Percentiles rank a stretch among this genome's conserved stretches.
Evolutionary conservation across 2,113 vertebrate species (phyloP).

Genomic region (Elgaria multicarinata): DNA sequence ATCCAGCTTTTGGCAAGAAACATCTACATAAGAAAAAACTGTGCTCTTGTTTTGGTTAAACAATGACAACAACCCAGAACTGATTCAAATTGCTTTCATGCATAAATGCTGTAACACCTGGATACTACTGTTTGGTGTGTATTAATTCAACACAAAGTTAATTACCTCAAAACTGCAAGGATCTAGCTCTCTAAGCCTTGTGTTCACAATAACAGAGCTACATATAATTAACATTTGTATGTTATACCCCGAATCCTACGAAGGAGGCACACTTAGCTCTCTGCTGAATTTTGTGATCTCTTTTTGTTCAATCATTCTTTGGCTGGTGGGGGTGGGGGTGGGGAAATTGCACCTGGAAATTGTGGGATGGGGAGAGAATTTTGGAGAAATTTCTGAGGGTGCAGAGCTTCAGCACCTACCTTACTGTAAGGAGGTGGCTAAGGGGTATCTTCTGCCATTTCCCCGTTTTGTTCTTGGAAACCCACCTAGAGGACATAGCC

Average conservation of each 20-base stretch:
- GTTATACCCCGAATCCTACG: not conserved
- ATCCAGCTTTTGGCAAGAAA: not conserved
- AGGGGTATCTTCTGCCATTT: too few species aligned
- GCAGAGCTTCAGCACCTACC: too few species aligned
- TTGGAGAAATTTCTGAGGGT: too few species aligned
- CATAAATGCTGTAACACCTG: conserved; percentile 3
- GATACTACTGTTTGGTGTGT: conserved; percentile 6
- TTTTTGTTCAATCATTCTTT: too few species aligned
- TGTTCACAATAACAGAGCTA: conserved; percentile 1
- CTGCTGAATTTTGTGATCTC: too few species aligned
- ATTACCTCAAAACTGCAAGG: conserved; percentile 13
- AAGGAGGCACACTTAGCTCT: not conserved
- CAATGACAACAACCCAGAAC: not conserved
- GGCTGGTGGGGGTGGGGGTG: too few species aligned
- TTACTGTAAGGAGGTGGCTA: too few species aligned
- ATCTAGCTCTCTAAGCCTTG: conserved; percentile 8
- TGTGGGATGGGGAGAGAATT: too few species aligned
- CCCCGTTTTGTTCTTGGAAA: too few species aligned
- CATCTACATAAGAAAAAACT: not conserved
- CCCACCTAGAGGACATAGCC: too few species aligned
- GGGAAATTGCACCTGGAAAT: too few species aligned
- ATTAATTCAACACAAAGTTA: conserved; percentile 37
- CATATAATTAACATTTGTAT: conserved; percentile 30
- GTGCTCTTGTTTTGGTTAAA: not conserved
- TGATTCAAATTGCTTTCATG: conserved; percentile 9